Conservation (phyloP, 2,113 vertebrate genomes). For the Narcine bancroftii region DNA sequence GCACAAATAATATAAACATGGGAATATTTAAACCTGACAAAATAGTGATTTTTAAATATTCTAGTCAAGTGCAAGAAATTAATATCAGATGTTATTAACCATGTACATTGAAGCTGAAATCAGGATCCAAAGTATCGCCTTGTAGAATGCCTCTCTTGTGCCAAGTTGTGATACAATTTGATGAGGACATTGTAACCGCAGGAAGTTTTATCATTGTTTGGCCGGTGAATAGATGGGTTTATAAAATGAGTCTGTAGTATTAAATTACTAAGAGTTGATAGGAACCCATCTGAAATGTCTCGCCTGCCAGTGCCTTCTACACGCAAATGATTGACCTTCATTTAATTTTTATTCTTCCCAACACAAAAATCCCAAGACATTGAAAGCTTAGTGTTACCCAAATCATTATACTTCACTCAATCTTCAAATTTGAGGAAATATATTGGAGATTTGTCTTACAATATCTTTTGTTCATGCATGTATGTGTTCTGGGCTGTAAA, state of each 20-base stretch:
- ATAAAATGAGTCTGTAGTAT: background rate
- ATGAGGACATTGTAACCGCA: background rate
- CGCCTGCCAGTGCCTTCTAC: background rate
- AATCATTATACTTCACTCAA: background rate
- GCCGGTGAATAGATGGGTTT: background rate
- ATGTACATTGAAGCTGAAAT: background rate
- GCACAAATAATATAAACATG: background rate
- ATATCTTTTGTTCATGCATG: background rate
- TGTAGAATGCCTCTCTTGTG: too few relatives aligned
- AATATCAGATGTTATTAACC: background rate
- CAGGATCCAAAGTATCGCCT: background rate
- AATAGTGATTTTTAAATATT: background rate
- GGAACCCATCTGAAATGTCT: background rate
- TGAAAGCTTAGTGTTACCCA: background rate
- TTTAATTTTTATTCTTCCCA: background rate
- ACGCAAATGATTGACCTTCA: too few relatives aligned
- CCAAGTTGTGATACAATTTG: background rate
- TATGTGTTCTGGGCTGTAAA: background rate
- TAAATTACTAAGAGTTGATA: background rate
- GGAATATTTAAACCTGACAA: background rate
- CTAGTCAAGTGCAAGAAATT: background rate
- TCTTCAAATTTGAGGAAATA: background rate
- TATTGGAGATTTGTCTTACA: background rate
- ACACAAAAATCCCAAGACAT: too few relatives aligned
- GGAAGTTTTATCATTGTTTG: background rate